Base-by-base conservation (phyloP, 2,797 vertebrate species). In the Neomorphus geoffroyi region DNA sequence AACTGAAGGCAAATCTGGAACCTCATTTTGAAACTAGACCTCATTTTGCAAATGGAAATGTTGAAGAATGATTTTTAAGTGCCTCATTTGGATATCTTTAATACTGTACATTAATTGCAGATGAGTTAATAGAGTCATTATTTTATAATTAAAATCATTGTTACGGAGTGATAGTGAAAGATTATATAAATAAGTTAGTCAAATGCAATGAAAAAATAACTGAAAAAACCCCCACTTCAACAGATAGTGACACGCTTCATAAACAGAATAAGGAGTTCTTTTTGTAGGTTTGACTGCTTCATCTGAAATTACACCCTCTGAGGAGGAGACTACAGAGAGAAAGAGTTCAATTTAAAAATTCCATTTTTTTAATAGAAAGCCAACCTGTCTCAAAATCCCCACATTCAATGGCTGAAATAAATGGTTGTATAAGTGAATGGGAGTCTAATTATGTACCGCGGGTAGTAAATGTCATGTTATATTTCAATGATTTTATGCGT, bases 401-500 rank as follows among this genome's bases (percentile, higher is more conserved):
- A 69, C 35, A 93, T 75, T 83, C 70, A 48, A 15, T 77, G 90
- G 70, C 75, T 92, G 90, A 96, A 97, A 97, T 80, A 95, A 94
- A 96, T 82, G 72, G 15, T 50, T 92, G 54, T 57, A 23, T 79
- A 92, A 94, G 92, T 91, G 88, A 95, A 79, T 79, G 78, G 77
- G 90, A 95, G 77, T 75, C 80, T 96, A 96, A 97, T 97, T 97
- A 96, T 70, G 72, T 95, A 95, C 83, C 85, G 93, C 88, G 96
- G 93, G 95, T 95, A 96, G 92, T 96, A 96, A 97, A 97, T 96
- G 95, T 91, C 96, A 92, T 57, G 94, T 92, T 96, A 96, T 79
- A 86, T 97, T 97, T 96, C 95, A 92, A 7, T 91, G 94, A 65
- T 86, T 98, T 98, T 97, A 97, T 96, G 80, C 94, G 51, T 92